These are phyloP conservation scores for Podotricha telesiphe DNA, from an alignment of 2,888 invertebrate genomes.

Conservation along the genomic window DNA sequence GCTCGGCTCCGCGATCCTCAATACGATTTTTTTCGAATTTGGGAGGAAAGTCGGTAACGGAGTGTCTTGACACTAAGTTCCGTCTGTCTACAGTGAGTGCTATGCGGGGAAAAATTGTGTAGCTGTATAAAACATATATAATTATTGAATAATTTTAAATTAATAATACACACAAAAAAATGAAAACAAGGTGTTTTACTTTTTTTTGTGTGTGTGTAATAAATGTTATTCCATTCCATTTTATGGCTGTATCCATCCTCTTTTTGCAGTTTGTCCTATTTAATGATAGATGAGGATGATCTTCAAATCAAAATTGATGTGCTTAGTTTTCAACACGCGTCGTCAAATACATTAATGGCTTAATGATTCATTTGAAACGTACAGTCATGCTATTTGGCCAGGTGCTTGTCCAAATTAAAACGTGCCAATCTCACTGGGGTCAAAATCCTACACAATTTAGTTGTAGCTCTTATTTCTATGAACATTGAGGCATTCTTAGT, in stretches of 20 bases:
- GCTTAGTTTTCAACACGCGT: constrained; percentile 37
- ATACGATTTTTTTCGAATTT: too few relatives aligned
- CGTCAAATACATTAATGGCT: constrained; percentile 40
- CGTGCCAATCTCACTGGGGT: constrained; percentile 42
- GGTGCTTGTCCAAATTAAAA: constrained; percentile 43
- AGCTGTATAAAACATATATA: too few relatives aligned
- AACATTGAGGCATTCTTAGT: constrained; percentile 18
- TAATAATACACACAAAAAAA: too few relatives aligned
- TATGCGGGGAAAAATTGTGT: too few relatives aligned
- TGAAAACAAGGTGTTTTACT: too few relatives aligned
- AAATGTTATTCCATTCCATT: background rate
- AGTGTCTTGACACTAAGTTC: too few relatives aligned
- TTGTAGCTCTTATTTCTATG: constrained; percentile 20
- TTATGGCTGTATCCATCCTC: background rate
- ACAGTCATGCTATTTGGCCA: constrained; percentile 42
- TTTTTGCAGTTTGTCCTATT: background rate
- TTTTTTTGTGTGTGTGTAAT: too few relatives aligned
- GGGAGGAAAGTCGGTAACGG: too few relatives aligned
- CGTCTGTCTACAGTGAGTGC: too few relatives aligned
- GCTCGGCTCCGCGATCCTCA: too few relatives aligned
- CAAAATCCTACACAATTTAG: constrained; percentile 38
- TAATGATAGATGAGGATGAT: background rate
- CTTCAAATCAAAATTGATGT: constrained; percentile 19
- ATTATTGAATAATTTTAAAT: too few relatives aligned
- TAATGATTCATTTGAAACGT: constrained; percentile 42